Percentiles rank a stretch among this genome's conserved stretches.
Evolutionary conservation across 2,888 invertebrate genomes (phyloP).

Genomic region (Acanthopleura granulata): DNA sequence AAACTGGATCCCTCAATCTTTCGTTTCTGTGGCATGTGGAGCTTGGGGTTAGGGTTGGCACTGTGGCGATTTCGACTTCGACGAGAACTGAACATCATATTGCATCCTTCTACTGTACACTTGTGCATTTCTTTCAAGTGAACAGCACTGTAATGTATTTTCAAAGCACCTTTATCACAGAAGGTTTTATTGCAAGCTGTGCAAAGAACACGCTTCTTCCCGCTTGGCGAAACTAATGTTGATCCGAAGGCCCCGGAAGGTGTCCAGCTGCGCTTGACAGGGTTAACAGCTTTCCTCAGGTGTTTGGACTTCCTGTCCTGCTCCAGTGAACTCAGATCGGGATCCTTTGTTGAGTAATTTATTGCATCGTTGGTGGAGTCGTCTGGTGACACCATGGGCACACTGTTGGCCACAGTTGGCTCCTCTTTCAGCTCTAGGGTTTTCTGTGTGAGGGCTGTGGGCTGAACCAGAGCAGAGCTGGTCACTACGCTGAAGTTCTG

Average conservation of each 20-base stretch:
- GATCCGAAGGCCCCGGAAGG: constrained; percentile 66
- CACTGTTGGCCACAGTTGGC: constrained; percentile 1
- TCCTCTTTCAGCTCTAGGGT: constrained; percentile 21
- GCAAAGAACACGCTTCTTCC: constrained; percentile 96
- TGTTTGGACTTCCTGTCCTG: constrained; percentile 65
- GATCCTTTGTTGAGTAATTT: constrained; percentile 55
- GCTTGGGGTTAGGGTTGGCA: constrained; percentile 97
- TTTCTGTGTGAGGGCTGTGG: constrained; percentile 30
- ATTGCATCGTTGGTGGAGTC: constrained; percentile 34
- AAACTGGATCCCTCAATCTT: constrained; percentile 76
- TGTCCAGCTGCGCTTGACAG: constrained; percentile 70
- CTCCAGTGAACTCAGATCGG: constrained; percentile 35
- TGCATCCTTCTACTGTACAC: constrained; percentile 98
- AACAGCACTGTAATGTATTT: constrained; percentile 99
- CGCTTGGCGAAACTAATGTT: constrained; percentile 66
- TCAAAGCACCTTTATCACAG: constrained; percentile 99
- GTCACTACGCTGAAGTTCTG: constrained; percentile 43
- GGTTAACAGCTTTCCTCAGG: constrained; percentile 69
- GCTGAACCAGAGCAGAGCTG: constrained; percentile 23
- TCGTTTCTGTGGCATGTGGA: constrained; percentile 94
- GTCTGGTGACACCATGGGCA: constrained; percentile 1
- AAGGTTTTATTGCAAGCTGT: constrained; percentile 98
- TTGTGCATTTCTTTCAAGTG: constrained; percentile 99
- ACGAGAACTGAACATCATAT: constrained; percentile 99
- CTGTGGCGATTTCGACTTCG: constrained; percentile 96